Conservation (phyloP, 2,888 invertebrate genomes). For the Andrena fulva region DNA sequence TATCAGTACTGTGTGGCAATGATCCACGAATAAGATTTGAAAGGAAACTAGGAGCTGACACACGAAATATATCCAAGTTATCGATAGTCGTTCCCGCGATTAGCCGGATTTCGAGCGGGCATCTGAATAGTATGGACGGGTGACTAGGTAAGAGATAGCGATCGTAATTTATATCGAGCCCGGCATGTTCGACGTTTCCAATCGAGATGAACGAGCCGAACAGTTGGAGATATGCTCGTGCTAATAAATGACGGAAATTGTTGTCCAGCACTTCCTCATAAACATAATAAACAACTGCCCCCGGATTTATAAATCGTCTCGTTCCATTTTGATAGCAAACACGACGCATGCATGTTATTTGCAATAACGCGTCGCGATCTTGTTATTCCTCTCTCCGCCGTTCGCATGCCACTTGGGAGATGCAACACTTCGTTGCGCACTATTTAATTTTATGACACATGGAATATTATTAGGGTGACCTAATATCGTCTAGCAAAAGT, state of each 20-base stretch:
- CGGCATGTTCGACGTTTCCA: conserved; percentile 67
- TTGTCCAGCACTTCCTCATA: conserved; percentile 44
- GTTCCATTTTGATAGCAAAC: neutral
- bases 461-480: conserved; percentile 7
- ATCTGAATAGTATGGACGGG: conserved; percentile 58
- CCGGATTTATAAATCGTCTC: conserved; percentile 44
- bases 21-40: conserved; percentile 38
- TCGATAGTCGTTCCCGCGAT: conserved; percentile 62
- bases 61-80: conserved; percentile 59
- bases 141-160: conserved; percentile 66
- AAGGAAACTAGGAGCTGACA: conserved; percentile 51
- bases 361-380: neutral
- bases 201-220: conserved; percentile 65
- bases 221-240: conserved; percentile 60
- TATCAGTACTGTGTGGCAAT: conserved; percentile 41
- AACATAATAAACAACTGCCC: conserved; percentile 50
- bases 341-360: conserved; percentile 17
- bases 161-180: conserved; percentile 73
- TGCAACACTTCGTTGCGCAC: conserved; percentile 35
- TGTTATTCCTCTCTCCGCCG: neutral
- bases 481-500: too few relatives aligned
- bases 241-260: conserved; percentile 65
- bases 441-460: conserved; percentile 37
- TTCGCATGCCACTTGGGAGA: neutral
- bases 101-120: conserved; percentile 53